phyloP scores from a whole-genome alignment of 2,888 invertebrate species.

The Microchrysa polita region DNA sequence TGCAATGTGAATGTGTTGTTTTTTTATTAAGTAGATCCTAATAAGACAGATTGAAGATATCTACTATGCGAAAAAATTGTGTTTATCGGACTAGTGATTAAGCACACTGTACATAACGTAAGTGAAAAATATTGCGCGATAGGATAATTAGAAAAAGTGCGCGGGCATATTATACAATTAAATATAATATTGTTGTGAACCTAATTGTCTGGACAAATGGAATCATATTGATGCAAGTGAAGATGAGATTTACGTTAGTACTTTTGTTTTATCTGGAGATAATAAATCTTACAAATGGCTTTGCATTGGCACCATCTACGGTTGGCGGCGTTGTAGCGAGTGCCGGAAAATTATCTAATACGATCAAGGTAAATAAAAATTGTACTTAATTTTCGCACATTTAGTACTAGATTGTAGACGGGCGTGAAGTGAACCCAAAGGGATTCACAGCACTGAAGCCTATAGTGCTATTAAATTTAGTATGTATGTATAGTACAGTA shows the following conservation, averaged over 20 bases:
- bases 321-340: conserved; percentile 64
- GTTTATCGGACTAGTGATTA: too few species aligned
- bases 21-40: neutral
- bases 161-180: too few species aligned
- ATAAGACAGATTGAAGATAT: neutral
- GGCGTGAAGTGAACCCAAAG: too few species aligned
- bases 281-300: conserved; percentile 29
- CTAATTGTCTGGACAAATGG: neutral
- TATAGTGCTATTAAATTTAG: too few species aligned
- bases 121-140: neutral
- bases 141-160: neutral
- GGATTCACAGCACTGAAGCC: too few species aligned
- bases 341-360: conserved; percentile 63
- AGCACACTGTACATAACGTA: too few species aligned
- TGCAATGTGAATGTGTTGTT: neutral
- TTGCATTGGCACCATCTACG: conserved; percentile 64
- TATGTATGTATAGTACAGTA: too few species aligned
- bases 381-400: too few species aligned
- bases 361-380: conserved; percentile 62
- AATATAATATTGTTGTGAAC: neutral
- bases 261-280: conserved; percentile 16
- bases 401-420: too few species aligned
- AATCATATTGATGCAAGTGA: conserved; percentile 21
- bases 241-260: conserved; percentile 18
- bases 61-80: too few species aligned